phyloP scores from a whole-genome alignment of 2,797 vertebrate genomes.

The Buphagus erythrorhynchus region DNA sequence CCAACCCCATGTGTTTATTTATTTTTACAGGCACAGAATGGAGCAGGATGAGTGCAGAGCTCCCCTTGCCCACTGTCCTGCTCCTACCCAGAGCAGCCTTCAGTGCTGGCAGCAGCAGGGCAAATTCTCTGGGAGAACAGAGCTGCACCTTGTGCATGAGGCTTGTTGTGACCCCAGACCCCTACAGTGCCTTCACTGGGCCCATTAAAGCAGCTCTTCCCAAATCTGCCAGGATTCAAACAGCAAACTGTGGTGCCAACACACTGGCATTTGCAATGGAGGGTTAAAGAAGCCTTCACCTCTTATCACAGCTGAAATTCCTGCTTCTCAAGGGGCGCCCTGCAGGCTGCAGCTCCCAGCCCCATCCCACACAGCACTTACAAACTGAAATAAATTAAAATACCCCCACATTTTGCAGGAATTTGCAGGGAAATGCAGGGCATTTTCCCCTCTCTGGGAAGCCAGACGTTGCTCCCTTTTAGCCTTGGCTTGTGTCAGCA shows the following conservation, averaged over 20 bases:
- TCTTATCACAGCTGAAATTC: fast-evolving
- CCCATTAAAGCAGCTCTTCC: not conserved
- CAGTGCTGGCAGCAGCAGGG: not conserved
- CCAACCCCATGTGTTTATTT: conserved; percentile 53
- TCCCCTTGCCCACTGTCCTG: conserved; percentile 33
- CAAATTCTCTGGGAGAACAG: not conserved
- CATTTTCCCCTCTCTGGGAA: not conserved
- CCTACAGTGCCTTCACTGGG: not conserved
- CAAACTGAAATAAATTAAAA: not conserved
- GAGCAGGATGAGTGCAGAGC: not conserved
- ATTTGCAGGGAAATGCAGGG: no score
- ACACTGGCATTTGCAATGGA: fast-evolving
- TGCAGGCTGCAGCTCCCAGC: not conserved
- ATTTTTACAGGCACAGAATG: conserved; percentile 71
- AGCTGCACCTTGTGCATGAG: not conserved
- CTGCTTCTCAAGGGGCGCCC: not conserved
- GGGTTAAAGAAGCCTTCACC: not conserved
- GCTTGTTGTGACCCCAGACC: not conserved
- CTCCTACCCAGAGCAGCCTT: not conserved
- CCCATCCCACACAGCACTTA: not conserved
- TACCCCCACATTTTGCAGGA: fast-evolving
- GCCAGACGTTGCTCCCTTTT: not conserved
- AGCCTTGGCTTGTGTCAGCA: not conserved
- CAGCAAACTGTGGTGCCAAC: not conserved
- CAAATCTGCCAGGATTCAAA: not conserved